Conservation (phyloP, 1,140 invertebrate genomes). For the Globodera rostochiensis region DNA sequence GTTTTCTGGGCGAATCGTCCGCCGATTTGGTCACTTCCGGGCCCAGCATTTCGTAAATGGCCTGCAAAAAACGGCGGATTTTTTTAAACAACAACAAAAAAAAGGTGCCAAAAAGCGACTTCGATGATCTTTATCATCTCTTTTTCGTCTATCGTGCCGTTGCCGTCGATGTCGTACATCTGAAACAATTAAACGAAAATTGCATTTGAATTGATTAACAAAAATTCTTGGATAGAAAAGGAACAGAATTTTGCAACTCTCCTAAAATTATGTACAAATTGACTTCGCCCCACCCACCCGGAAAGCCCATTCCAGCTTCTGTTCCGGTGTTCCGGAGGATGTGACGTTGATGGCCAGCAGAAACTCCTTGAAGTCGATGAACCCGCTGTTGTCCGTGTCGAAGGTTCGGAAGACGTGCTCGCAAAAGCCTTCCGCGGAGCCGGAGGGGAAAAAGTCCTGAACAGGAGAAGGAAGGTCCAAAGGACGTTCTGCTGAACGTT, state of each 20-base stretch:
- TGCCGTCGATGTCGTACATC: conserved; percentile 93
- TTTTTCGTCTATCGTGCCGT: conserved; percentile 95
- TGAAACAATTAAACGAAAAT: conserved; percentile 1
- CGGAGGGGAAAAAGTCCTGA: conserved; percentile 76
- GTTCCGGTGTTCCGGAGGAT: conserved; percentile 91
- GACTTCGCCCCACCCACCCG: conserved; percentile 26
- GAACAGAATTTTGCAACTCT: no score
- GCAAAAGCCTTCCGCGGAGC: conserved; percentile 97
- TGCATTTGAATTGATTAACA: not conserved
- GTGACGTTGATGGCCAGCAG: conserved; percentile 96
- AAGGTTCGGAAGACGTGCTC: conserved; percentile 98
- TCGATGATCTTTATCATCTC: conserved; percentile 74
- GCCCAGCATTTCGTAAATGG: conserved; percentile 86
- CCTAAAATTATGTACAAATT: not conserved
- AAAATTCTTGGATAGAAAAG: no score
- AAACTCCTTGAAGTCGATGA: conserved; percentile 93
- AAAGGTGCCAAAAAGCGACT: conserved; percentile 59
- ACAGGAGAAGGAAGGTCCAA: not conserved
- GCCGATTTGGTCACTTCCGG: conserved; percentile 82
- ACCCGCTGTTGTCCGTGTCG: conserved; percentile 80
- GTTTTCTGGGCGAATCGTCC: conserved; percentile 78
- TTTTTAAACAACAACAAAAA: not conserved
- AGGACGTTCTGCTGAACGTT: not conserved
- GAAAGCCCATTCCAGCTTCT: conserved; percentile 99
- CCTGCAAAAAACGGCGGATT: conserved; percentile 71